Evolutionary conservation across 2,888 invertebrate genomes (phyloP).

Genomic region (Ectemnius cavifrons): DNA sequence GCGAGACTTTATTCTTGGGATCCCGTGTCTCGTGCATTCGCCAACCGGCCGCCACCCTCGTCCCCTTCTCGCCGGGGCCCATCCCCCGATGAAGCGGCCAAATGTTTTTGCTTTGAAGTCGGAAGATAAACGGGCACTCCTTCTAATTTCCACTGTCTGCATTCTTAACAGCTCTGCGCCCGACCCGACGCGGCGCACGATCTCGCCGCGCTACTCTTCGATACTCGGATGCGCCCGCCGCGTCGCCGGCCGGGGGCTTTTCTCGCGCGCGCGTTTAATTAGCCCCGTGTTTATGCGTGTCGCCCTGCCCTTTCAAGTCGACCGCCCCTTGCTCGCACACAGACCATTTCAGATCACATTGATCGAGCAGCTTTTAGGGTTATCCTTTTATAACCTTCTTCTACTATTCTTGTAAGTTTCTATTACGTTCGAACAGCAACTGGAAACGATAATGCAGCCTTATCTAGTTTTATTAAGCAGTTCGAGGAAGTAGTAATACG

Average conservation of each 20-base stretch:
- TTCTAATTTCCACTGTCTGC: constrained; percentile 71
- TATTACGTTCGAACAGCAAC: not conserved
- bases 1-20: constrained; percentile 55
- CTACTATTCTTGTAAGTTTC: not conserved
- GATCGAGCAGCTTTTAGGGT: constrained; percentile 19
- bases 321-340: not conserved
- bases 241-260: constrained; percentile 1
- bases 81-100: constrained; percentile 42
- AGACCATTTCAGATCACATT: constrained; percentile 25
- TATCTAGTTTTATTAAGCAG: too few relatives aligned
- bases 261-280: constrained; percentile 63
- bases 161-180: constrained; percentile 66
- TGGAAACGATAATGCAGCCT: too few relatives aligned
- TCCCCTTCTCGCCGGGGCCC: not conserved
- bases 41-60: not conserved
- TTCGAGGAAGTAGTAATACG: too few relatives aligned
- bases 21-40: constrained; percentile 11
- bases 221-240: constrained; percentile 51
- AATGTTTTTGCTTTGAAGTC: constrained; percentile 73
- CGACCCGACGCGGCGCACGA: not conserved
- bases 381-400: not conserved
- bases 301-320: constrained; percentile 39
- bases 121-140: constrained; percentile 68
- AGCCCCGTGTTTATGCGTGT: constrained; percentile 64
- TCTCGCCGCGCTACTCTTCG: constrained; percentile 56